Base-by-base conservation (phyloP, 2,888 invertebrate genomes). In the Minunthozetes semirufus region DNA sequence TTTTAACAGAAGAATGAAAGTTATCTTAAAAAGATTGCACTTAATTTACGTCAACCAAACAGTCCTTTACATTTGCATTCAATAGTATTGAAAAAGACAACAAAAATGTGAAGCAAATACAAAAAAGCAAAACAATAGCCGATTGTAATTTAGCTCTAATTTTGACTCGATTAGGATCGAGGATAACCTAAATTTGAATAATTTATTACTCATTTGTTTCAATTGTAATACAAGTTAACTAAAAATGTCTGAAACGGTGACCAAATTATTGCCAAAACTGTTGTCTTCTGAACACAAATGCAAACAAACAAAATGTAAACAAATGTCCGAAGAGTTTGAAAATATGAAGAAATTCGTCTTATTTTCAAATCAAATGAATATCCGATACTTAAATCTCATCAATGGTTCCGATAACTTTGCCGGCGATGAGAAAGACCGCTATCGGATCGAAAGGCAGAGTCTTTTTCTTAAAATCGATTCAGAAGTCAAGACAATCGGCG, bases 261-360 rank as follows among this genome's bases (percentile, higher is more conserved):
- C 22, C 4, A 22, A 56, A 56, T 22, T 56, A 22, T 8, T 50
- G 56, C 56, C 56, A 56, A 56, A 56, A 25, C 50, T 56, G 33
- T 33, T 33, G 33, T 63, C 63, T 17, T 22, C 33, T 33, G 63
- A 33, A 0, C 63, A 63, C 63, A 63, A 63, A 33, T 63, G 63
- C 33, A n/a, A 22, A n/a, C 33, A 38, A 63, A 38, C n/a, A 13
- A 15, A 33, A 63, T 63, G 63, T 19, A 63, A 33, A 33, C 33
- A 29, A 63, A 63, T 33, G 63, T 63, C 63, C 5, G 5, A 17
- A 33, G 19, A 63, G 38, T 29, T 63, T 15, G 38, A 63, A 33
- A 33, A 15, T 63, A 33, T 63, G 63, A 63, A 63, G 11, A 63
- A 33, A 38, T 17, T 33, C 19, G 33, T 63, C 8, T 33, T 38